Percentiles rank a stretch among this genome's conserved stretches.
Conservation (phyloP, 2,888 invertebrate genomes). For the Allacma fusca region DNA sequence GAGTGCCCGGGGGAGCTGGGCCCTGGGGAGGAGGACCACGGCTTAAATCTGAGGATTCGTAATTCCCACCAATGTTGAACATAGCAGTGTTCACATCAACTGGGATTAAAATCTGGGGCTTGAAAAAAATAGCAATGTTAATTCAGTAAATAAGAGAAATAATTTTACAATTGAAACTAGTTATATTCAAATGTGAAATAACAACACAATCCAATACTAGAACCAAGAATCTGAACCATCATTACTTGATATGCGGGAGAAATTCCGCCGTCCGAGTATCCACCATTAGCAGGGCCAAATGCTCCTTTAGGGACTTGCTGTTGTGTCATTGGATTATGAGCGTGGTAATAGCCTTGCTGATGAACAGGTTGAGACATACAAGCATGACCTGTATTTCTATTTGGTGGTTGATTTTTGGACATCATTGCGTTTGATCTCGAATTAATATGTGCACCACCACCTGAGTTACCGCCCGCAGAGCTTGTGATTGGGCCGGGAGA, state of each 20-base stretch:
- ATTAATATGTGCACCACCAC: slow-evolving; percentile 50
- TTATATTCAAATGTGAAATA: too few species aligned
- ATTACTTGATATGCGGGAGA: slow-evolving; percentile 50
- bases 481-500: slow-evolving; percentile 56
- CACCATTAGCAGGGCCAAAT: slow-evolving; percentile 53
- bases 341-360: slow-evolving; percentile 57
- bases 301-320: slow-evolving; percentile 51
- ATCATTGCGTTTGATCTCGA: slow-evolving; percentile 49
- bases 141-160: too few species aligned
- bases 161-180: too few species aligned
- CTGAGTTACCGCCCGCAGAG: slow-evolving; percentile 47
- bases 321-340: slow-evolving; percentile 53
- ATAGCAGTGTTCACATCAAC: slow-evolving; percentile 51
- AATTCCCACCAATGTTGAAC: slow-evolving; percentile 55
- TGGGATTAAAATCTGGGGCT: slow-evolving; percentile 53
- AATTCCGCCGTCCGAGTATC: slow-evolving; percentile 54
- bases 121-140: too few species aligned
- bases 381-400: slow-evolving; percentile 44
- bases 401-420: slow-evolving; percentile 48
- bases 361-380: slow-evolving; percentile 52
- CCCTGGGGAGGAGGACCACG: slow-evolving; percentile 54
- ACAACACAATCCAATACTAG: too few species aligned
- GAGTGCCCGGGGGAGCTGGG: slow-evolving; percentile 57
- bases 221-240: too few species aligned
- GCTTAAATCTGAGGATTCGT: slow-evolving; percentile 53